These are phyloP conservation scores for Cairina moschata DNA, from an alignment of 2,113 vertebrate genomes.

Conservation along the genomic window DNA sequence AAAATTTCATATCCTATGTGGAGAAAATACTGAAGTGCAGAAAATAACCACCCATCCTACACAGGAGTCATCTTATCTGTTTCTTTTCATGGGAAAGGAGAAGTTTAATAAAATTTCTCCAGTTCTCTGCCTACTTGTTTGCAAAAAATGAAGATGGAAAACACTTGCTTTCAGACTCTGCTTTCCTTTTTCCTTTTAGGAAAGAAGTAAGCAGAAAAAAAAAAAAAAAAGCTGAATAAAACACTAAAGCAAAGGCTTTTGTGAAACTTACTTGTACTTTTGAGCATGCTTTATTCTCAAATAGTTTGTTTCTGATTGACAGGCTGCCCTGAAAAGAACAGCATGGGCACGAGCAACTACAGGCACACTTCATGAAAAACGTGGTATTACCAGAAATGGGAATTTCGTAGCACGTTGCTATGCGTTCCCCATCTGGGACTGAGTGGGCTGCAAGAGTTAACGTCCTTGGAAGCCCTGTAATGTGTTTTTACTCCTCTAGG, in stretches of 20 bases:
- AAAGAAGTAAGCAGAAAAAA: neutral
- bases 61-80: neutral
- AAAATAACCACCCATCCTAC: neutral
- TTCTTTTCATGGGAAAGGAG: neutral
- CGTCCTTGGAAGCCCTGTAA: neutral
- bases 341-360: accelerated
- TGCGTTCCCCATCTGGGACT: neutral
- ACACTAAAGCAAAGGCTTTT: neutral
- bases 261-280: neutral
- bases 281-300: neutral
- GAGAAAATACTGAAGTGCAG: neutral
- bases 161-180: neutral
- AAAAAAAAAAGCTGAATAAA: neutral
- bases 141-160: neutral
- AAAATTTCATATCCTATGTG: neutral
- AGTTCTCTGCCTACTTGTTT: neutral
- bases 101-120: neutral
- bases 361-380: neutral
- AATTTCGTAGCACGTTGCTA: neutral
- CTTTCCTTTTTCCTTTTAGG: neutral
- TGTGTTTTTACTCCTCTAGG: neutral
- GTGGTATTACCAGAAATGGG: neutral
- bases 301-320: accelerated
- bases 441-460: neutral
- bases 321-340: neutral